Percentiles rank a stretch among this genome's conserved stretches.
Evolutionary conservation across 2,797 vertebrate genomes (phyloP).

Genomic region (Parauchenoglanis ngamensis): DNA sequence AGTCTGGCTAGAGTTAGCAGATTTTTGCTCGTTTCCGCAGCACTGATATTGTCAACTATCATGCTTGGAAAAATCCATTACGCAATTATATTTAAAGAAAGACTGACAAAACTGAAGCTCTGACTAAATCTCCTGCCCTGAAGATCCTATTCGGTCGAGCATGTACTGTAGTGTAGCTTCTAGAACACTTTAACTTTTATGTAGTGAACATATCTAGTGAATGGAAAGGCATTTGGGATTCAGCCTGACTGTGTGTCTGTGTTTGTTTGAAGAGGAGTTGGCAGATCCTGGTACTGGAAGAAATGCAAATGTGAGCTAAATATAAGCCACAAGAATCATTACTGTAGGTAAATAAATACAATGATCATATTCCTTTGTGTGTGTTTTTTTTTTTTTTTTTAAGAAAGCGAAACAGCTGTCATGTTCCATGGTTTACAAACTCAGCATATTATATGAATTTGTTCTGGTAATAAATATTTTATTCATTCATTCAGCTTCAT

Average conservation of each 20-base stretch:
- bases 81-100: not conserved
- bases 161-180: not conserved
- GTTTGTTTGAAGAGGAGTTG: not conserved
- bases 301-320: not conserved
- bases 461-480: not conserved
- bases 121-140: not conserved
- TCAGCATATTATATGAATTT: not conserved
- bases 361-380: not conserved
- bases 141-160: not conserved
- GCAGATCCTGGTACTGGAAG: not conserved
- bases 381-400: not conserved
- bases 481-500: not conserved
- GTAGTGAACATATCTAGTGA: not conserved
- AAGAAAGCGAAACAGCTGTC: not conserved
- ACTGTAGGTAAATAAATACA: not conserved
- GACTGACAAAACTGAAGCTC: not conserved
- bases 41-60: not conserved
- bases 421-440: not conserved
- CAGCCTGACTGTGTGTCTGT: not conserved
- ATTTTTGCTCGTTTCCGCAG: not conserved
- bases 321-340: not conserved
- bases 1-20: not conserved
- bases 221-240: not conserved
- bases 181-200: not conserved
- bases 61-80: not conserved